Conservation (phyloP, 2,888 invertebrate species). For the Oxyteleia sp. region DNA sequence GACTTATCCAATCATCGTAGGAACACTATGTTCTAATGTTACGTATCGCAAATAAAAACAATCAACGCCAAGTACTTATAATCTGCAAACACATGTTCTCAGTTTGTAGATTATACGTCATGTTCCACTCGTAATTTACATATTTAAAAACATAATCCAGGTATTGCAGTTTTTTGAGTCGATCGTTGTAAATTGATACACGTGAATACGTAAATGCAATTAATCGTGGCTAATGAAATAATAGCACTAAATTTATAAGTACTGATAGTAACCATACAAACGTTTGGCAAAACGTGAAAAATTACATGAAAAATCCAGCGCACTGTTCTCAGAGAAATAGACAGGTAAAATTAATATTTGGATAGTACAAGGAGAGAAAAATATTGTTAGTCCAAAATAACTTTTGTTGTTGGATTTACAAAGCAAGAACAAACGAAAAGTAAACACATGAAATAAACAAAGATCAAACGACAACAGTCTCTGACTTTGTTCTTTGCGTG, state of each 20-base stretch:
- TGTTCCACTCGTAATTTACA: conserved; percentile 45
- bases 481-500: no score
- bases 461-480: no score
- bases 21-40: conserved; percentile 37
- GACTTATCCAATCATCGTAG: conserved; percentile 24
- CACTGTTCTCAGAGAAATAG: no score
- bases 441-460: no score
- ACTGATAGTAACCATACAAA: conserved; percentile 45
- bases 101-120: conserved; percentile 32
- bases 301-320: no score
- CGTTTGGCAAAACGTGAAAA: not conserved
- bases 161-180: conserved; percentile 13
- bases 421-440: no score
- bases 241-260: conserved; percentile 16
- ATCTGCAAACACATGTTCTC: conserved; percentile 4
- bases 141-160: conserved; percentile 21
- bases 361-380: no score
- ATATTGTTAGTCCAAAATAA: no score
- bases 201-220: conserved; percentile 18
- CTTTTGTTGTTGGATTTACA: no score
- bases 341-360: no score
- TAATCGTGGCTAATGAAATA: conserved; percentile 16
- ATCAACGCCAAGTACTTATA: conserved; percentile 24
- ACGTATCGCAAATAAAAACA: conserved; percentile 24
- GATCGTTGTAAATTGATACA: conserved; percentile 11